phyloP scores from a whole-genome alignment of 2,888 invertebrate genomes.

The Teleogryllus oceanicus region DNA sequence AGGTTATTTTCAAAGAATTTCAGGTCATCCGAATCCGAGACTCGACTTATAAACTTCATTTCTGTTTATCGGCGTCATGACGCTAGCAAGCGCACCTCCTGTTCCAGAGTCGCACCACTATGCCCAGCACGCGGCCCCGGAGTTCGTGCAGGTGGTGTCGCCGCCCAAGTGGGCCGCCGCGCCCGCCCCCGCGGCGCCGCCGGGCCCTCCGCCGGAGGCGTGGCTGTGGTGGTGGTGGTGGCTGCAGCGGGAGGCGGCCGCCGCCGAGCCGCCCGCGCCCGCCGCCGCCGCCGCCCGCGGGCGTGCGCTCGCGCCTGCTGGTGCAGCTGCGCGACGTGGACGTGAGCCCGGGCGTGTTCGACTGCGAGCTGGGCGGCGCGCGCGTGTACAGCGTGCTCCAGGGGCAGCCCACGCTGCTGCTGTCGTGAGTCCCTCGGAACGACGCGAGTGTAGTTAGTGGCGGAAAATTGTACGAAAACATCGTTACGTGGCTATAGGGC shows the following conservation, averaged over 20 bases:
- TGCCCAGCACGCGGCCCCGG: too few relatives aligned
- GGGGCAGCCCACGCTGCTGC: slow-evolving; percentile 21
- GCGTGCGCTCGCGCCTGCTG: not conserved
- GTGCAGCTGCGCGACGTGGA: slow-evolving; percentile 22
- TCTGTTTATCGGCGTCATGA: too few relatives aligned
- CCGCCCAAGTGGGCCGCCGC: too few relatives aligned
- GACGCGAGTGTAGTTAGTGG: too few relatives aligned
- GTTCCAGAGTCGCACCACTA: too few relatives aligned
- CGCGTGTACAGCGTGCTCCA: slow-evolving; percentile 21
- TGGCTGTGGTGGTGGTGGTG: not conserved
- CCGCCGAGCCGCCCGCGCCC: not conserved
- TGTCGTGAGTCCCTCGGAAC: slow-evolving; percentile 11
- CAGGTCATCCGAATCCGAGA: too few relatives aligned
- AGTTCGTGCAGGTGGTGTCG: too few relatives aligned
- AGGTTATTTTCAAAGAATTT: too few relatives aligned
- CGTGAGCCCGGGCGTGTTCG: slow-evolving; percentile 23
- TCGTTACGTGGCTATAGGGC: too few relatives aligned
- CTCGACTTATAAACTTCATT: too few relatives aligned
- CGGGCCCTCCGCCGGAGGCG: not conserved
- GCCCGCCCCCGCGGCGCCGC: not conserved
- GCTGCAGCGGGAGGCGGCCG: not conserved
- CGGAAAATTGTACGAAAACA: too few relatives aligned
- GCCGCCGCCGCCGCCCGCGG: not conserved
- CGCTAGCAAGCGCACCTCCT: too few relatives aligned
- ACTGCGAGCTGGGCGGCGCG: slow-evolving; percentile 23